A percentile compares a stretch with the other conserved stretches of the same genome.
Evolutionary conservation across 2,797 vertebrate genomes (phyloP).

Genomic region (Ibycter americanus): DNA sequence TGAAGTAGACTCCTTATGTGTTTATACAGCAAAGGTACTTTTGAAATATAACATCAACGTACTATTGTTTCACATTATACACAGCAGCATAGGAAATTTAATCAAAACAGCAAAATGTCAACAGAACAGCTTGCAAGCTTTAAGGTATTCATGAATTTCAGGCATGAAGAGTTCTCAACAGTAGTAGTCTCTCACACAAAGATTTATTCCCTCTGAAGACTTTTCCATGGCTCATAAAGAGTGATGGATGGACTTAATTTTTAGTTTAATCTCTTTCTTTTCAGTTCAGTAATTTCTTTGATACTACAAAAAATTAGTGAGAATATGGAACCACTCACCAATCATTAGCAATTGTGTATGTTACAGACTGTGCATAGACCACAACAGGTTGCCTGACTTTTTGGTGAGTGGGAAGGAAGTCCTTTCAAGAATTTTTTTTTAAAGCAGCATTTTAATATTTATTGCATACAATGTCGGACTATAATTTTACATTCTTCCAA

Average conservation of each 20-base stretch:
- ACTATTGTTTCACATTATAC: neutral
- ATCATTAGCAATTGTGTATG: slow-evolving; percentile 11
- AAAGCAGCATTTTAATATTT: neutral
- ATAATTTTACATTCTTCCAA: neutral
- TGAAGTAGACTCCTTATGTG: neutral
- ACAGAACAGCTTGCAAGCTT: slow-evolving; percentile 56
- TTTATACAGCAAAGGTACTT: neutral
- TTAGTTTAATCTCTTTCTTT: slow-evolving; percentile 80
- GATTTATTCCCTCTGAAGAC: slow-evolving; percentile 75
- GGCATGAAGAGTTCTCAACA: slow-evolving; percentile 60
- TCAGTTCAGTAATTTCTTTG: slow-evolving; percentile 77
- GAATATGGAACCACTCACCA: slow-evolving; percentile 54
- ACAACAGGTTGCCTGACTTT: neutral
- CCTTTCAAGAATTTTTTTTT: neutral
- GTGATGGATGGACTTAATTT: slow-evolving; percentile 83
- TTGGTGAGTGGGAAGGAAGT: neutral
- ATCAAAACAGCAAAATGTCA: slow-evolving; percentile 62
- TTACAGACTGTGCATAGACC: neutral
- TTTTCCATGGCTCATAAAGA: slow-evolving; percentile 81
- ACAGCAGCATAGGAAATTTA: slow-evolving; percentile 18
- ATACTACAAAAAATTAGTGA: slow-evolving; percentile 74
- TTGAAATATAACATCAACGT: neutral
- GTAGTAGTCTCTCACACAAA: slow-evolving; percentile 59
- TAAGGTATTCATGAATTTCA: slow-evolving; percentile 60
- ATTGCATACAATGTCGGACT: neutral